phyloP scores from a whole-genome alignment of 2,797 vertebrate genomes.

The Clarias laeviceps region DNA sequence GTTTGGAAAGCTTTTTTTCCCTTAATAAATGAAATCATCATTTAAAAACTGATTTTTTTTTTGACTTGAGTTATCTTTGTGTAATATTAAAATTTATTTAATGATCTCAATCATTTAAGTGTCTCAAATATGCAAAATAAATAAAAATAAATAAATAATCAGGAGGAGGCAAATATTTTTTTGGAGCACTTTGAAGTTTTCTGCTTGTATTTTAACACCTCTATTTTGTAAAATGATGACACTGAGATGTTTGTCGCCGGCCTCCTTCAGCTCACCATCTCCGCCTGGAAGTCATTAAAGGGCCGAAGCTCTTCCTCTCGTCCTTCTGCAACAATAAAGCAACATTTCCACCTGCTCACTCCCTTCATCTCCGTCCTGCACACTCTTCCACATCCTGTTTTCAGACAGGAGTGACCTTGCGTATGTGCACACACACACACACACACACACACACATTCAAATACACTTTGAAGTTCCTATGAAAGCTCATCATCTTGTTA shows the following conservation, averaged over 20 bases:
- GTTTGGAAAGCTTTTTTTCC: too few relatives aligned
- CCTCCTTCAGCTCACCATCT: conserved; percentile 13
- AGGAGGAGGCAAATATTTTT: too few relatives aligned
- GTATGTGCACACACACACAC: neutral
- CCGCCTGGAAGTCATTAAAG: conserved; percentile 34
- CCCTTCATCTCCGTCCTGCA: conserved; percentile 37
- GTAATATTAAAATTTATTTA: too few relatives aligned
- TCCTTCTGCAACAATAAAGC: conserved; percentile 34
- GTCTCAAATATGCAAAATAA: too few relatives aligned
- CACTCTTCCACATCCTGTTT: conserved; percentile 43
- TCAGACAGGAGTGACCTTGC: conserved; percentile 6
- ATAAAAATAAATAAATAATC: too few relatives aligned
- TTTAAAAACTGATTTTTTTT: too few relatives aligned
- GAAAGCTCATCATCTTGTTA: neutral
- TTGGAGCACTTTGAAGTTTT: neutral
- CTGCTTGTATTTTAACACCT: neutral
- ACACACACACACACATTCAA: neutral
- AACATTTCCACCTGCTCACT: conserved; percentile 42
- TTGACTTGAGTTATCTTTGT: too few relatives aligned
- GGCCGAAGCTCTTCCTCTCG: neutral
- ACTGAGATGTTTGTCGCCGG: neutral
- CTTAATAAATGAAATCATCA: too few relatives aligned
- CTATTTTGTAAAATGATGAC: neutral
- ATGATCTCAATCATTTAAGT: too few relatives aligned
- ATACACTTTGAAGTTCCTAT: neutral